phyloP scores from a whole-genome alignment of 1,140 invertebrate species.

The Trichonephila clavata region DNA sequence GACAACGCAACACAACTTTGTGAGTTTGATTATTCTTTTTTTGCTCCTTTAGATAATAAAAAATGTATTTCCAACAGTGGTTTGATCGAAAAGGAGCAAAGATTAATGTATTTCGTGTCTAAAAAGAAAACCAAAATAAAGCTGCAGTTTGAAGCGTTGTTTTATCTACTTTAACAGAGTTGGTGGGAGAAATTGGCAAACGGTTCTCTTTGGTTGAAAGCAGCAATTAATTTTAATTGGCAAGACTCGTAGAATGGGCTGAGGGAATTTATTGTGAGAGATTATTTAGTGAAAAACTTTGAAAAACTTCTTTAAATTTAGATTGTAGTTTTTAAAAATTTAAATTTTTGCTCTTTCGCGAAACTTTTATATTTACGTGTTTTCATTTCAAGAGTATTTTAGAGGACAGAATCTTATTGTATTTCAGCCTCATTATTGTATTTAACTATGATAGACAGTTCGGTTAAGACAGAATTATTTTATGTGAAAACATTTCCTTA shows the following conservation, averaged over 20 bases:
- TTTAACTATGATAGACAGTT: too few species aligned
- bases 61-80: slow-evolving; percentile 17
- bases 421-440: too few species aligned
- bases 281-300: slow-evolving; percentile 7
- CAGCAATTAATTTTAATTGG: slow-evolving; percentile 59
- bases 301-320: neutral
- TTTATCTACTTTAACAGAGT: neutral
- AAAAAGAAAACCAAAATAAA: slow-evolving; percentile 48
- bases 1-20: slow-evolving; percentile 41
- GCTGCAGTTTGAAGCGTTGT: slow-evolving; percentile 23
- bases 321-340: neutral
- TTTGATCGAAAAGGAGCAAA: slow-evolving; percentile 46
- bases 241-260: neutral
- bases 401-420: too few species aligned
- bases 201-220: neutral
- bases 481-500: too few species aligned
- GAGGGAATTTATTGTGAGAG: neutral
- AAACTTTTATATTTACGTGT: neutral
- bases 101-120: slow-evolving; percentile 52
- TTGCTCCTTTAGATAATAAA: slow-evolving; percentile 10
- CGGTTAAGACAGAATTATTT: too few species aligned
- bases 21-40: neutral
- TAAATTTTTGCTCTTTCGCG: neutral
- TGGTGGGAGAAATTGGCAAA: slow-evolving; percentile 14
- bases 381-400: too few species aligned